Evolutionary conservation across 1,140 invertebrate genomes (phyloP).

Genomic region (Anthonomus grandis): DNA sequence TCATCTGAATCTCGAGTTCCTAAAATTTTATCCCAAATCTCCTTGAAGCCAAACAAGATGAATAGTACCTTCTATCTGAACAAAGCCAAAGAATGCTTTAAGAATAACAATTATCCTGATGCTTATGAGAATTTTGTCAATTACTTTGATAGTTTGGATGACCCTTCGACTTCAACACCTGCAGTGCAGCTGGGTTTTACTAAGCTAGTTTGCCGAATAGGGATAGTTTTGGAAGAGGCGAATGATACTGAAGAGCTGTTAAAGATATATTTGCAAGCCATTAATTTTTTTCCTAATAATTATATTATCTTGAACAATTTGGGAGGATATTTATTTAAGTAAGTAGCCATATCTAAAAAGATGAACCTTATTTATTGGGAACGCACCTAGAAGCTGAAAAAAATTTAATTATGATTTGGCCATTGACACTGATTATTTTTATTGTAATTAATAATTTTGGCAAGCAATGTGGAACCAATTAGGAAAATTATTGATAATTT

Average conservation of each 20-base stretch:
- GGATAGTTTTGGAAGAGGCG: conserved; percentile 25
- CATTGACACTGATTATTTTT: too few relatives aligned
- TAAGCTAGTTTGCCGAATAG: conserved; percentile 26
- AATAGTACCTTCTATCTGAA: conserved; percentile 26
- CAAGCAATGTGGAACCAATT: too few relatives aligned
- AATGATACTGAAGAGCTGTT: conserved; percentile 29
- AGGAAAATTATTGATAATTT: too few relatives aligned
- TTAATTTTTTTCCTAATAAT: conserved; percentile 37
- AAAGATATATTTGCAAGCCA: conserved; percentile 34
- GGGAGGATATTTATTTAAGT: conserved; percentile 35
- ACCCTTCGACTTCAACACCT: conserved; percentile 18
- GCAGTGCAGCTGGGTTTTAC: conserved; percentile 29
- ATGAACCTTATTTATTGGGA: too few relatives aligned
- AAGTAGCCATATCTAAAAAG: too few relatives aligned
- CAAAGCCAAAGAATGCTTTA: conserved; percentile 29
- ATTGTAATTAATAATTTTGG: too few relatives aligned
- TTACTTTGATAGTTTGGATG: conserved; percentile 32
- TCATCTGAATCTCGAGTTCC: conserved; percentile 22
- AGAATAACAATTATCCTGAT: conserved; percentile 24
- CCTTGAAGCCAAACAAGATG: conserved; percentile 16
- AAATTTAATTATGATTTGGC: too few relatives aligned
- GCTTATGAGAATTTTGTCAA: conserved; percentile 31
- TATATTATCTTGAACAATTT: conserved; percentile 36
- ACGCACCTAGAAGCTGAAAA: too few relatives aligned
- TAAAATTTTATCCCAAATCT: conserved; percentile 15